A percentile compares a stretch with the other conserved stretches of the same genome.
Evolutionary conservation across 1,140 invertebrate genomes (phyloP).

Genomic region (Drosophila oshimai): DNA sequence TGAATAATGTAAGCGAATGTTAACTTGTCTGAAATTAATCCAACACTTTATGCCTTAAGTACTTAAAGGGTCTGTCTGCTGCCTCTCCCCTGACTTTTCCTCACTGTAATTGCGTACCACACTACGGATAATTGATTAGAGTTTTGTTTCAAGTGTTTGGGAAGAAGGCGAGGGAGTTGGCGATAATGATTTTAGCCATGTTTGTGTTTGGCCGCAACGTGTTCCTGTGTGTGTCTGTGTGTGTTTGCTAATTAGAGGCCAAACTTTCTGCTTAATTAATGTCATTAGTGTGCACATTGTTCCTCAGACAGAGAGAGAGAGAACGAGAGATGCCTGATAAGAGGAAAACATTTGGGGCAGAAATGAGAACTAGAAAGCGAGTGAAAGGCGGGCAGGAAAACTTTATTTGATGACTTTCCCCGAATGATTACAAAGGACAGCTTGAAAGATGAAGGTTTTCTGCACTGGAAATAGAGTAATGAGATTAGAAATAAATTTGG

Average conservation of each 20-base stretch:
- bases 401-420: conserved; percentile 1
- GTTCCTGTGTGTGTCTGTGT: conserved; percentile 11
- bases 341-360: neutral
- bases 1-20: neutral
- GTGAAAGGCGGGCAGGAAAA: neutral
- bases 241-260: conserved; percentile 66
- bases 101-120: conserved; percentile 31
- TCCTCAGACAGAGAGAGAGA: conserved; percentile 9
- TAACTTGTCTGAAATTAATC: neutral
- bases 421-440: neutral
- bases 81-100: neutral
- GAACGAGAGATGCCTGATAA: conserved; percentile 8
- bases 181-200: conserved; percentile 43
- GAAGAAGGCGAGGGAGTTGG: neutral
- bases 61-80: neutral
- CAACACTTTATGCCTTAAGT: neutral
- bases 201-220: conserved; percentile 22
- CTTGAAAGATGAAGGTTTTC: neutral
- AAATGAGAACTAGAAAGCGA: neutral
- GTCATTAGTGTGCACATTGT: conserved; percentile 63
- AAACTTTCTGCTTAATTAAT: conserved; percentile 78
- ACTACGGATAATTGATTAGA: conserved; percentile 67
- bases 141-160: conserved; percentile 38
- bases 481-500: neutral
- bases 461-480: neutral